Base-by-base conservation (phyloP, 2,888 invertebrate genomes). In the Tetheella fluctuosa region DNA sequence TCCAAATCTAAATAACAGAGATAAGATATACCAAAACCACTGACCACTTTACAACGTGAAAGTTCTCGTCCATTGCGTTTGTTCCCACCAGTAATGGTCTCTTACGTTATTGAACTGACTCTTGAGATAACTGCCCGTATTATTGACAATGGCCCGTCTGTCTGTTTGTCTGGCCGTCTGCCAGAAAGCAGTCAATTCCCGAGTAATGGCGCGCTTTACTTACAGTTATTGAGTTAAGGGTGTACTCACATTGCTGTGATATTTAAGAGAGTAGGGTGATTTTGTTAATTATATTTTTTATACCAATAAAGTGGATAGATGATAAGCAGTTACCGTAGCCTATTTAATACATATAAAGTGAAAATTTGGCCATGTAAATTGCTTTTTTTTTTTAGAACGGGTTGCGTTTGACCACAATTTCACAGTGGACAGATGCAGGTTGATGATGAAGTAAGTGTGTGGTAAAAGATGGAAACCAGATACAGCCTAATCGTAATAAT, bases 171-270 rank as follows among this genome's bases (percentile, higher is more conserved):
- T 57, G 60, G 56, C 57, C 25, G 57, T 30, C 52, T 37, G 52
- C 58, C 59, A 53, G 57, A 74, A 63, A 58, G 58, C 60, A 59
- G 63, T 59, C 65, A 64, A 67, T 67, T 61, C 64, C 53, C 54
- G 60, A 71, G 71, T 78, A 79, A 79, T 79, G 76, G 77, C 62
- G 63, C 71, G 68, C 60, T 67, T 71, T 55, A 65, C 66, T 67
- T 58, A 67, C 68, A 60, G 69, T 72, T 72, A 76, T 73, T 69
- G 69, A 69, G 68, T 70, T 68, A 69, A 67, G 67, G 48, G 48
- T 48, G 8, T 20, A 10, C 7, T 48, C 48, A 20, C 20, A 48
- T 20, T 20, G 10, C 10, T 8, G 48, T 20, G 17, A 8, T 17
- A n/a, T n/a, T 42, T 42, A 0, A n/a, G 13, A 37, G 4, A 15